These are phyloP conservation scores for Thermophis baileyi DNA, from an alignment of 2,113 vertebrate genomes.

Conservation along the genomic window DNA sequence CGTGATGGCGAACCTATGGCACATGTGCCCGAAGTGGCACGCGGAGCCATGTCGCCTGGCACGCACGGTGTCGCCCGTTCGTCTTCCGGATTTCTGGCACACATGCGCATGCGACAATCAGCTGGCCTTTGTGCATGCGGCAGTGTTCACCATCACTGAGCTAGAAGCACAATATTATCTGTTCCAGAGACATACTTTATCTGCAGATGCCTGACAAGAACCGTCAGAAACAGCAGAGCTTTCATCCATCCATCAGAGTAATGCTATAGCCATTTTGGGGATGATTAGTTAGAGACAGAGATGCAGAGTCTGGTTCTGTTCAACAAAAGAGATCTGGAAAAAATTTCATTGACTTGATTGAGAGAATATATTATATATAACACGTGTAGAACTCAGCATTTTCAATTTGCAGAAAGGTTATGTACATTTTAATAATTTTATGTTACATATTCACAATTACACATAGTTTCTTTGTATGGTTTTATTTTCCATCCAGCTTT, in stretches of 20 bases:
- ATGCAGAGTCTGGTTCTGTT: background rate
- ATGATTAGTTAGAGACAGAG: background rate
- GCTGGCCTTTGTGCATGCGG: no score
- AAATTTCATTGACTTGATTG: background rate
- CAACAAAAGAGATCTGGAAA: background rate
- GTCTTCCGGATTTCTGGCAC: no score
- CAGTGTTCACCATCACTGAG: no score
- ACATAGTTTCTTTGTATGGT: background rate
- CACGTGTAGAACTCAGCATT: background rate
- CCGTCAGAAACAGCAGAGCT: background rate
- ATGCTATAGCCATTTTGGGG: background rate
- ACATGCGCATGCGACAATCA: no score
- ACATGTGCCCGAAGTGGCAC: no score
- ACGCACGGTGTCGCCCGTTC: no score
- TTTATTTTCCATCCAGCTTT: background rate
- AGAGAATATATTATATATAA: background rate
- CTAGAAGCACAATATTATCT: background rate
- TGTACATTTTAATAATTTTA: background rate
- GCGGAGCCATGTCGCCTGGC: no score
- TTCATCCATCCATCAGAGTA: background rate
- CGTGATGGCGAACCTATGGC: no score
- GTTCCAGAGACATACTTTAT: background rate
- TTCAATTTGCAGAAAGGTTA: background rate
- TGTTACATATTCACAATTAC: background rate
- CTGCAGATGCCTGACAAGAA: background rate